These are phyloP conservation scores for Probaryconus sp. DNA, from an alignment of 1,140 invertebrate species.

Conservation along the genomic window DNA sequence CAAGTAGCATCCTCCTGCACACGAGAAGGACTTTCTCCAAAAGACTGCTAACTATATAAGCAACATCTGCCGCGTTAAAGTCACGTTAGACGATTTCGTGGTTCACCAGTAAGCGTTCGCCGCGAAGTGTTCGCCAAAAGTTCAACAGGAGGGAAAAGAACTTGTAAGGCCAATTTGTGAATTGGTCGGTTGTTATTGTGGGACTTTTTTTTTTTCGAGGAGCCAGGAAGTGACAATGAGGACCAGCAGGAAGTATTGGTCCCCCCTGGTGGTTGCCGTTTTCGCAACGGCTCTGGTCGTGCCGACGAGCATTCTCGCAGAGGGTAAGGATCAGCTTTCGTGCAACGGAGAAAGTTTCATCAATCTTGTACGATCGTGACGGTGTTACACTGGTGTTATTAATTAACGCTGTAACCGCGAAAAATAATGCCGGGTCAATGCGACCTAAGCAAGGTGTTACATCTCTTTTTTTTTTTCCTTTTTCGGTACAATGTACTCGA, in stretches of 20 bases:
- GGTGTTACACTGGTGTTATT: constrained; percentile 28
- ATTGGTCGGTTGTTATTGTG: too few relatives aligned
- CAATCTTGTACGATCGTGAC: constrained; percentile 40
- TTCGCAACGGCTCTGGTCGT: constrained; percentile 67
- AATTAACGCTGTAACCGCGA: constrained; percentile 10
- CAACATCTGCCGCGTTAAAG: constrained; percentile 74
- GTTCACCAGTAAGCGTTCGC: constrained; percentile 65
- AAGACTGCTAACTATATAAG: constrained; percentile 78
- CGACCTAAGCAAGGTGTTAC: too few relatives aligned
- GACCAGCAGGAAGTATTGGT: constrained; percentile 67
- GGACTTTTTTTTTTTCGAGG: too few relatives aligned
- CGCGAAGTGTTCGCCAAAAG: constrained; percentile 43
- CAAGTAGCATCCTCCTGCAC: constrained; percentile 70
- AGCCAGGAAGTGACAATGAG: constrained; percentile 62
- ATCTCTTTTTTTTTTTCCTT: too few relatives aligned
- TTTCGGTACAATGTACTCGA: too few relatives aligned
- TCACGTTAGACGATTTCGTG: constrained; percentile 76
- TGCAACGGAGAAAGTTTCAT: constrained; percentile 57
- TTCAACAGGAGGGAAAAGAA: too few relatives aligned
- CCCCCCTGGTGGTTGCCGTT: constrained; percentile 63
- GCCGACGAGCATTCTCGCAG: constrained; percentile 65
- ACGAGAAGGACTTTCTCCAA: constrained; percentile 76
- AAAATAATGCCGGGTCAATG: neutral
- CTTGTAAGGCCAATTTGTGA: too few relatives aligned
- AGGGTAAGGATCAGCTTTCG: constrained; percentile 69